Percentiles rank a stretch among this genome's conserved stretches.
Conservation (phyloP, 1,140 invertebrate species). For the Rhopalosiphum maidis region DNA sequence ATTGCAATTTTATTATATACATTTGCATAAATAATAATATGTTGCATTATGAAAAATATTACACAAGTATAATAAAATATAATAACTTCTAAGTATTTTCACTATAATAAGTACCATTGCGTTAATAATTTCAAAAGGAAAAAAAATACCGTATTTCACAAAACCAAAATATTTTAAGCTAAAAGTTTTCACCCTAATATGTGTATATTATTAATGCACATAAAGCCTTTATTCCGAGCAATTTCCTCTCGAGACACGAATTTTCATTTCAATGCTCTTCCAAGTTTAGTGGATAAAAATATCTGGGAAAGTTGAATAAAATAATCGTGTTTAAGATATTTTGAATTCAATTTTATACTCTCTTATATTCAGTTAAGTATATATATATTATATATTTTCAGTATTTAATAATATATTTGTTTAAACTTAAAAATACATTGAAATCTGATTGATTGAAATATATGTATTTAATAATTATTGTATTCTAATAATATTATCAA, state of each 20-base stretch:
- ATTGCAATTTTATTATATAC: background rate
- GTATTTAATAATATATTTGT: background rate
- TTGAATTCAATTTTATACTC: background rate
- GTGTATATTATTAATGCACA: slow-evolving; percentile 7
- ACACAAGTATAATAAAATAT: background rate
- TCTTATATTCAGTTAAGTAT: background rate
- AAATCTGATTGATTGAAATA: background rate
- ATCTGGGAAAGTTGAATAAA: background rate
- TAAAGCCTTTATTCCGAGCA: background rate
- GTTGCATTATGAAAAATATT: background rate
- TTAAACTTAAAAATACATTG: background rate
- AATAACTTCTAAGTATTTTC: background rate
- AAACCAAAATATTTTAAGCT: background rate
- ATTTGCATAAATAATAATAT: background rate
- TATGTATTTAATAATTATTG: background rate
- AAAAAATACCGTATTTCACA: background rate
- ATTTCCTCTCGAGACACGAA: slow-evolving; percentile 10
- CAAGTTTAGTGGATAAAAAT: background rate
- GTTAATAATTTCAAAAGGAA: background rate
- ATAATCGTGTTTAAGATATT: slow-evolving; percentile 10
- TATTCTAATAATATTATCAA: background rate
- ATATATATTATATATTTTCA: background rate
- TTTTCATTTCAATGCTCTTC: background rate
- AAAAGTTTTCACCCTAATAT: slow-evolving; percentile 22
- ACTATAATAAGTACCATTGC: background rate